phyloP scores from a whole-genome alignment of 1,140 invertebrate genomes.

The Pteromalus puparum region DNA sequence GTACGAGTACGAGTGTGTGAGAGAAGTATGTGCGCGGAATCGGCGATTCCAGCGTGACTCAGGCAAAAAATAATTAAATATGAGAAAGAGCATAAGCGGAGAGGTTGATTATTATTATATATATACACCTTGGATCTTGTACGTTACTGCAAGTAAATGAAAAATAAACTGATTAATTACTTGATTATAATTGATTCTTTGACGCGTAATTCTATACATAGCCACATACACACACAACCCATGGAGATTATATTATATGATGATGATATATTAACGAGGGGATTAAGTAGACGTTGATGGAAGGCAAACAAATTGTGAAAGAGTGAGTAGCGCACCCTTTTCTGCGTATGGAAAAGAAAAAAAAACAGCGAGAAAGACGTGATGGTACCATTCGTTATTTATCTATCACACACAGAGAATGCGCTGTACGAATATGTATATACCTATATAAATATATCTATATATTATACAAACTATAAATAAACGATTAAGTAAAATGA shows the following conservation, averaged over 20 bases:
- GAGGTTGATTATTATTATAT: background rate
- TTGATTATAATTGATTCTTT: constrained; percentile 36
- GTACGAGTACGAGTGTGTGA: background rate
- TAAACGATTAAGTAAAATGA: constrained; percentile 29
- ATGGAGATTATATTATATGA: constrained; percentile 7
- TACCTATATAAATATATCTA: constrained; percentile 54
- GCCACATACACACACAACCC: constrained; percentile 21
- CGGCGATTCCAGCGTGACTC: background rate
- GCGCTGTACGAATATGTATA: constrained; percentile 52
- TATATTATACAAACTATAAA: constrained; percentile 53
- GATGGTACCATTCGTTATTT: constrained; percentile 42
- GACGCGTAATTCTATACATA: constrained; percentile 41
- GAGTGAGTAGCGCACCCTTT: background rate
- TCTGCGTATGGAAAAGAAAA: background rate
- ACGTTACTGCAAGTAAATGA: constrained; percentile 43
- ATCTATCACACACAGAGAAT: constrained; percentile 29
- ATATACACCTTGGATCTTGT: constrained; percentile 22
- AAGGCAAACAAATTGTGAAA: constrained; percentile 3
- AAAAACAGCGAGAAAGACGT: background rate
- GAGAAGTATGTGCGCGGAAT: background rate
- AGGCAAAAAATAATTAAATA: background rate
- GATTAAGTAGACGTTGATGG: background rate
- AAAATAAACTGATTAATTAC: constrained; percentile 44
- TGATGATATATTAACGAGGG: background rate
- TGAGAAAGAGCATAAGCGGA: background rate